Base-by-base conservation (phyloP, 2,888 invertebrate genomes). In the Dioctria linearis region DNA sequence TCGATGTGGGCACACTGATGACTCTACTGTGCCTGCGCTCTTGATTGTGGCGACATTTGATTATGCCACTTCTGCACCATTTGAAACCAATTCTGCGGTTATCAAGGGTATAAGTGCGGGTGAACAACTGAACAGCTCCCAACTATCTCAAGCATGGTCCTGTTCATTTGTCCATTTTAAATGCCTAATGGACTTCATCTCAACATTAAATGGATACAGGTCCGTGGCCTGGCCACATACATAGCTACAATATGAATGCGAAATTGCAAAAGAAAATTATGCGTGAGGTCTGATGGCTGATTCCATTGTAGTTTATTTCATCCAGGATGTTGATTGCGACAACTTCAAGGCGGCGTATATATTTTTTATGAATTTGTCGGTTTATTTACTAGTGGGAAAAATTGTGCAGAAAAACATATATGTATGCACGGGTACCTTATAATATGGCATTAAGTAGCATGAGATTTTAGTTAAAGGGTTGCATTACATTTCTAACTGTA, bases 31-130 rank as follows among this genome's bases (percentile, higher is more conserved):
- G 40, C 71, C 54, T 39, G 51, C 11, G 71, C 71, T 71, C 46
- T 9, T 25, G 51, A 51, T 51, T 71, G 71, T 71, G 71, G 71
- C 71, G 71, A 71, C 71, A 71, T 71, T 71, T 71, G 71, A 71
- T 71, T 71, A 71, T 51, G 40, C 71, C 71, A 71, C 71, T 71
- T 71, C 71, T 71, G 25, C 39, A 40, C 71, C 71, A 71, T 71
- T 71, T 71, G 54, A n/a, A 54, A 71, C 49, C 54, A 51, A 71
- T 71, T 71, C 54, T 71, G 71, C 40, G 71, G 71, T 54, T 71
- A 71, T 71, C 71, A 71, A 71, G 71, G 54, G 71, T 46, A 25
- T 25, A 71, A 54, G 54, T 54, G 40, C 54, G 71, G 6, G 11
- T 4, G 13, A 37, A 3, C n/a, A 4, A 25, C 13, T 13, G 25